phyloP scores from a whole-genome alignment of 2,797 vertebrate species.

The Heteromormyrus szaboi region DNA sequence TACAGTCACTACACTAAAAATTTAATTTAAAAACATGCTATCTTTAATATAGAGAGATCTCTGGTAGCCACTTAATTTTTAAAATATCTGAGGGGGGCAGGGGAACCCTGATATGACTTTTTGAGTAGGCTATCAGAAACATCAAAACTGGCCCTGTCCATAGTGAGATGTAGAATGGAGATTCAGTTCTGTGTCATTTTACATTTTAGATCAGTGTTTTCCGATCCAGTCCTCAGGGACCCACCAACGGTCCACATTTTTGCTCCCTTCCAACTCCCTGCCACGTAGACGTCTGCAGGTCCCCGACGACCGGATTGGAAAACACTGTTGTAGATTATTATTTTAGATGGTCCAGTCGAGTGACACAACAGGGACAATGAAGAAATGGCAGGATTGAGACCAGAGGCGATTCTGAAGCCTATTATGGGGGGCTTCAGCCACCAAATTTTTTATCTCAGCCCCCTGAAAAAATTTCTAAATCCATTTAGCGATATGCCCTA shows the following conservation, averaged over 20 bases:
- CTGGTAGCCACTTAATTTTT: not conserved
- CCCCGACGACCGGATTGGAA: not conserved
- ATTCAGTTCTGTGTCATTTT: not conserved
- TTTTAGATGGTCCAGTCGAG: not conserved
- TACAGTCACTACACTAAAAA: not conserved
- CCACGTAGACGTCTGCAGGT: not conserved
- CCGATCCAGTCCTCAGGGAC: not conserved
- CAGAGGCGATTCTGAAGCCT: not conserved
- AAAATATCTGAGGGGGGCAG: not conserved
- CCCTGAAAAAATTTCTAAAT: not conserved
- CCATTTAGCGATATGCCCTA: not conserved
- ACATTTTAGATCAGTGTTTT: not conserved
- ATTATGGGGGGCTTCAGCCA: not conserved
- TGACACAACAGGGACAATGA: not conserved
- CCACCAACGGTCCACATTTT: not conserved
- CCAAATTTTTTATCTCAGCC: not conserved
- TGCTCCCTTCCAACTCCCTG: not conserved
- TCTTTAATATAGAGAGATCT: not conserved
- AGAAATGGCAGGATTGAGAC: not conserved
- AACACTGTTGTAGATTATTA: not conserved
- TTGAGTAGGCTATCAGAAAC: not conserved
- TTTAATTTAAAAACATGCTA: not conserved
- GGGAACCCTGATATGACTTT: not conserved
- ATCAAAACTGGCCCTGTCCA: not conserved
- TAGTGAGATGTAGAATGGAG: not conserved